Evolutionary conservation across 2,888 invertebrate species (phyloP).

Genomic region (Plagiodera versicolora): DNA sequence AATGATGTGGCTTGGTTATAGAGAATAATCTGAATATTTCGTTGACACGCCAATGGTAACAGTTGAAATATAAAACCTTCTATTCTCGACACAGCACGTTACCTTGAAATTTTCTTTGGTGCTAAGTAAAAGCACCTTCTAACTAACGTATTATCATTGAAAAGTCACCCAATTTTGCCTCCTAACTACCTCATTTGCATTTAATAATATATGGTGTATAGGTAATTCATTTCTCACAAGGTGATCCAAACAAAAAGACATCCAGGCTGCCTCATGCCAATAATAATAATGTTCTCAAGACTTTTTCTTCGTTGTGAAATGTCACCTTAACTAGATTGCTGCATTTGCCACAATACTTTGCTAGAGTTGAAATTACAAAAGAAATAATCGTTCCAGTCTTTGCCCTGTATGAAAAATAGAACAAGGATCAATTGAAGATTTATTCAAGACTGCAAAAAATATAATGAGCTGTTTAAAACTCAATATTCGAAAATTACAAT

Average conservation of each 20-base stretch:
- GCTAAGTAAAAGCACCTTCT: conserved; percentile 38
- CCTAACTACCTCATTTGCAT: conserved; percentile 26
- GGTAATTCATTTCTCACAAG: neutral
- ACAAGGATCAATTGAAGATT: too few relatives aligned
- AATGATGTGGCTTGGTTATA: too few relatives aligned
- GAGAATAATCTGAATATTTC: neutral
- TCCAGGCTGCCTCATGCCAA: neutral
- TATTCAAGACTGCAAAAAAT: too few relatives aligned
- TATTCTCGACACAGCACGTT: conserved; percentile 22
- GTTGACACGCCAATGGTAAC: conserved; percentile 10
- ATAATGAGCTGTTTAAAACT: too few relatives aligned
- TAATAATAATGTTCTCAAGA: neutral
- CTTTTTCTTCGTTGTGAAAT: neutral
- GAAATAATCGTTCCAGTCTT: too few relatives aligned
- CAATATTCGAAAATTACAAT: too few relatives aligned
- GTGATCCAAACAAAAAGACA: neutral
- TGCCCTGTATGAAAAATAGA: too few relatives aligned
- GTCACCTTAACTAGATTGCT: neutral
- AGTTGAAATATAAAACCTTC: conserved; percentile 22
- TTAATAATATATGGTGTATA: conserved; percentile 12
- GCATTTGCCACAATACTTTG: neutral
- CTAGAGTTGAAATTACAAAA: neutral
- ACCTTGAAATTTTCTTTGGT: conserved; percentile 39
- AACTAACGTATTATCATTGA: conserved; percentile 31
- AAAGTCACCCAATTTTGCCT: conserved; percentile 38